Percentiles rank a stretch among this genome's conserved stretches.
Conservation (phyloP, 2,113 vertebrate species). For the Rhombomys opimus region DNA sequence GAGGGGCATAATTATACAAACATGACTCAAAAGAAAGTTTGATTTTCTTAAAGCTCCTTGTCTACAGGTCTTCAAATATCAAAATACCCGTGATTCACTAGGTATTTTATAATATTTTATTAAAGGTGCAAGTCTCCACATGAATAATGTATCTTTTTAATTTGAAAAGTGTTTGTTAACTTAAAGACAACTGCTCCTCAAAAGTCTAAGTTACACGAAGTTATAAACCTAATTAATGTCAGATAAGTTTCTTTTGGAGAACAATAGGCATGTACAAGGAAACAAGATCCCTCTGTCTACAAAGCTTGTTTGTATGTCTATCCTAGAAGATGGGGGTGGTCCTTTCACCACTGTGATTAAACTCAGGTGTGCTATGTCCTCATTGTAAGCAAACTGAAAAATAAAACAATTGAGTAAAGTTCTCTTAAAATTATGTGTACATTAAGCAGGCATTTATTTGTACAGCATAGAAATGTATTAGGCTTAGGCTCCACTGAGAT, state of each 20-base stretch:
- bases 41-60: background rate
- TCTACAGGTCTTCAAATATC: background rate
- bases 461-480: background rate
- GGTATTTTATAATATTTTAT: slow-evolving; percentile 2
- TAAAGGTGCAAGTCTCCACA: background rate
- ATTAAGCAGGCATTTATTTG: slow-evolving; percentile 10
- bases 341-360: background rate
- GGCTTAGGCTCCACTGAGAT: background rate
- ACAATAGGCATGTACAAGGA: background rate
- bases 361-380: background rate
- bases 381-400: slow-evolving; percentile 30
- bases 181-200: background rate
- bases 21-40: background rate
- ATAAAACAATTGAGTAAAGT: background rate
- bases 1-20: background rate
- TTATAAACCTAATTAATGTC: background rate
- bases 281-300: background rate
- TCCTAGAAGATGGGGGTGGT: background rate
- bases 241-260: background rate
- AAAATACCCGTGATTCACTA: background rate
- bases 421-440: background rate
- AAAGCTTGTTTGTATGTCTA: background rate
- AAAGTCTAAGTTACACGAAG: slow-evolving; percentile 39
- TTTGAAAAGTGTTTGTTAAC: slow-evolving; percentile 40
- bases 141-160: background rate